Conservation (phyloP, 2,888 invertebrate species). For the Bugulina stolonifera region DNA sequence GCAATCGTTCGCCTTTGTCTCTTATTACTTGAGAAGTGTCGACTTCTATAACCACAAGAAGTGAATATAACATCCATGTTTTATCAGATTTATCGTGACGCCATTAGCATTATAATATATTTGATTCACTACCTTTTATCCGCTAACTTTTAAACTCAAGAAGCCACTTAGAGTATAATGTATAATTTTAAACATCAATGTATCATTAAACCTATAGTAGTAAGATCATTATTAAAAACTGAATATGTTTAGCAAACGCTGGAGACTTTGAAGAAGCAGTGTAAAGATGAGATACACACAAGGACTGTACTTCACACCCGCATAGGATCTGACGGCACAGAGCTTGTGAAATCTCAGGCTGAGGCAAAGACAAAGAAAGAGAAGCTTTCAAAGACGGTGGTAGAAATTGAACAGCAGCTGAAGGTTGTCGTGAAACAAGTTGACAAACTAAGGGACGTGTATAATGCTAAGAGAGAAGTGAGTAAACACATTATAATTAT, state of each 20-base stretch:
- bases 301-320: slow-evolving; percentile 42
- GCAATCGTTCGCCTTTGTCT: too few relatives aligned
- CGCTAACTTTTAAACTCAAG: too few relatives aligned
- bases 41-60: too few relatives aligned
- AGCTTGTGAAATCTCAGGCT: slow-evolving; percentile 36
- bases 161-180: too few relatives aligned
- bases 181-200: too few relatives aligned
- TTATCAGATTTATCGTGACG: too few relatives aligned
- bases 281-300: slow-evolving; percentile 50
- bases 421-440: slow-evolving; percentile 41
- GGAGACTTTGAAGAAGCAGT: slow-evolving; percentile 42
- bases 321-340: slow-evolving; percentile 41
- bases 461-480: slow-evolving; percentile 39
- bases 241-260: slow-evolving; percentile 36
- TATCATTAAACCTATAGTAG: too few relatives aligned
- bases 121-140: too few relatives aligned
- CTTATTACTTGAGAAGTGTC: too few relatives aligned
- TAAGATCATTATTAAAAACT: background rate
- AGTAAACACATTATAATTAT: too few relatives aligned
- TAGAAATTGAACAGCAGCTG: slow-evolving; percentile 43
- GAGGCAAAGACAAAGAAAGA: slow-evolving; percentile 39
- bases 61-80: too few relatives aligned
- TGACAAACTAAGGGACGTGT: slow-evolving; percentile 38
- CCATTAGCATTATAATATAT: too few relatives aligned
- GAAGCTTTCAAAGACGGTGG: slow-evolving; percentile 42